Base-by-base conservation (phyloP, 1,140 invertebrate genomes). In the Ceratina calcarata region DNA sequence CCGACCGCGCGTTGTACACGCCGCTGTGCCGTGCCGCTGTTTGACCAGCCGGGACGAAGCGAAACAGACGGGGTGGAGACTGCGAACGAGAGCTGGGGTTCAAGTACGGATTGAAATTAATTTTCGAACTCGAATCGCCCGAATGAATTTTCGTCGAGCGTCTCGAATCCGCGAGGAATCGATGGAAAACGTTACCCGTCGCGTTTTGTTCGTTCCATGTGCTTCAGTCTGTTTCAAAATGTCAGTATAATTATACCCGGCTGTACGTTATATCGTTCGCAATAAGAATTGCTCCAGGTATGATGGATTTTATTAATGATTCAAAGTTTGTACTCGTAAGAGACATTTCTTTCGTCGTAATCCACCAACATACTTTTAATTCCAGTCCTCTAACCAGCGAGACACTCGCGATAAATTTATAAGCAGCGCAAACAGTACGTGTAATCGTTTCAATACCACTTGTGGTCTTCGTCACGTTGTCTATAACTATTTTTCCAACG, bases 71-170 rank as follows among this genome's bases (percentile, higher is more conserved):
- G 4, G 24, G n/a, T 16, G 10, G 37, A 45, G 37, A 45, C 37
- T 45, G 10, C 37, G 15, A 8, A 8, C 3, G 61, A 3, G 66
- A 37, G 49, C 69, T 7, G 20, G 49, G 15, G 61, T 45, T 74
- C 78, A 67, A 79, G 78, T 79, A 74, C 71, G 78, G 78, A 79
- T 79, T 79, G 71, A 79, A 79, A 79, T 79, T 79, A 79, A 79
- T 79, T 79, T 79, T 79, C 78, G 78, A 79, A 74, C 61, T 74
- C 61, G 71, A 79, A 64, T 73, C 70, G 55, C 45, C 37, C 32
- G 24, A 37, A 74, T 74, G 70, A 53, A 79, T 79, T 79, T 79
- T 79, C 78, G 37, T 66, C 62, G 61, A 51, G 37, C 61, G 61
- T 51, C 78, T 73, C 70, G 71, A 66, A 61, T n/a, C 68, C 13